Conservation (phyloP, 2,888 invertebrate genomes). For the Lissonota sp. region DNA sequence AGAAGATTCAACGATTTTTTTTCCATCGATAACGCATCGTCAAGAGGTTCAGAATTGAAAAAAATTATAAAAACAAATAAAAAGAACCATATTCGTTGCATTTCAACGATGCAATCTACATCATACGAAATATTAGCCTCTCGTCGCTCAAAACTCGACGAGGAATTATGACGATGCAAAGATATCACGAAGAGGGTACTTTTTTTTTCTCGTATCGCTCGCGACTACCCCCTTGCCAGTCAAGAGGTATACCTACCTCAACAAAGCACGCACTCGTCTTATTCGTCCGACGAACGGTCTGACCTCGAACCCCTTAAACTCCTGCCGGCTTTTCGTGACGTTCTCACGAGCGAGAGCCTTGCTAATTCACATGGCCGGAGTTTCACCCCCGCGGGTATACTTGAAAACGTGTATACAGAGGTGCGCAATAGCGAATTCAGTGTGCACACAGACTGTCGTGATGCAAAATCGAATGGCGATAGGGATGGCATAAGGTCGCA, state of each 20-base stretch:
- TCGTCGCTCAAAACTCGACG: background rate
- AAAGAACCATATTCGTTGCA: no score
- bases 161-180: background rate
- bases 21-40: no score
- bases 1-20: no score
- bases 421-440: background rate
- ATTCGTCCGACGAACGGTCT: constrained; percentile 50
- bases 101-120: no score
- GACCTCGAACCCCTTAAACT: constrained; percentile 70
- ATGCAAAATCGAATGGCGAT: no score
- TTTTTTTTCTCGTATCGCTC: background rate
- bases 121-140: no score
- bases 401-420: constrained; percentile 20
- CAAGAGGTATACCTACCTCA: constrained; percentile 16
- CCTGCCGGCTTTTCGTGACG: constrained; percentile 58
- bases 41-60: no score
- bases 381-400: constrained; percentile 53
- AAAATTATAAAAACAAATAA: no score
- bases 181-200: background rate
- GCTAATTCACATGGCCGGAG: constrained; percentile 67
- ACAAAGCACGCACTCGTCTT: background rate
- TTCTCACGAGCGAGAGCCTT: constrained; percentile 54
- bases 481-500: no score
- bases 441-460: background rate
- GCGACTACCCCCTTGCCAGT: no score